These are phyloP conservation scores for Butorides virescens DNA, from an alignment of 2,113 vertebrate species.

Conservation along the genomic window DNA sequence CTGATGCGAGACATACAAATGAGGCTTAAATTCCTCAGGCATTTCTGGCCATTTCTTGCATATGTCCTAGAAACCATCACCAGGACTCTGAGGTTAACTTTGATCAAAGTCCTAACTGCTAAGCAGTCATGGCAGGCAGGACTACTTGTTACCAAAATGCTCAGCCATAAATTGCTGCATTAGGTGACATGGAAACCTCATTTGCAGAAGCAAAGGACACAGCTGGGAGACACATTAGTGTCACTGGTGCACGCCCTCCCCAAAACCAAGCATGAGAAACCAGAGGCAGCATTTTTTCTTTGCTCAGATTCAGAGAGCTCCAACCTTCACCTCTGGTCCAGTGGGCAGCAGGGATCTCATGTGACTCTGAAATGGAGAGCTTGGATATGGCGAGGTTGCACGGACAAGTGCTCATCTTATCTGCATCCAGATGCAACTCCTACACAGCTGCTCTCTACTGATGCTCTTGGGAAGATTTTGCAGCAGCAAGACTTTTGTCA, in stretches of 20 bases:
- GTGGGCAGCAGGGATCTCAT: neutral
- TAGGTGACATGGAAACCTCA: neutral
- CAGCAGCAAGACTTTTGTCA: neutral
- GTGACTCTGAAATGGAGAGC: neutral
- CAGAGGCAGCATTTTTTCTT: neutral
- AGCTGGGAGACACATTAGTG: neutral
- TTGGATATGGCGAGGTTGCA: rapidly evolving
- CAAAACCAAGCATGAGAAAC: neutral
- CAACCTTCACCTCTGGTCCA: neutral
- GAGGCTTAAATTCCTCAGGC: neutral
- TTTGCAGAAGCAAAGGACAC: neutral
- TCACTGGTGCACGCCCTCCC: neutral
- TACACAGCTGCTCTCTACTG: neutral
- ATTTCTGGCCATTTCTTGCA: neutral
- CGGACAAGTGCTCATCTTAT: rapidly evolving
- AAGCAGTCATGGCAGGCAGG: neutral
- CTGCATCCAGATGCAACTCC: neutral
- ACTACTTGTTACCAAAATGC: neutral
- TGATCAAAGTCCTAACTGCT: neutral
- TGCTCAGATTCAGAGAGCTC: neutral
- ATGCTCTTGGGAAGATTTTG: neutral
- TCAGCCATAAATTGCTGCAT: neutral
- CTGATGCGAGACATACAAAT: neutral
- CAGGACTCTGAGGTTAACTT: neutral
- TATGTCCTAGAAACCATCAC: neutral